Evolutionary conservation across 2,113 vertebrate species (phyloP), one percentile per base, ranked within the genome.

Genomic region (Equus przewalskii): DNA sequence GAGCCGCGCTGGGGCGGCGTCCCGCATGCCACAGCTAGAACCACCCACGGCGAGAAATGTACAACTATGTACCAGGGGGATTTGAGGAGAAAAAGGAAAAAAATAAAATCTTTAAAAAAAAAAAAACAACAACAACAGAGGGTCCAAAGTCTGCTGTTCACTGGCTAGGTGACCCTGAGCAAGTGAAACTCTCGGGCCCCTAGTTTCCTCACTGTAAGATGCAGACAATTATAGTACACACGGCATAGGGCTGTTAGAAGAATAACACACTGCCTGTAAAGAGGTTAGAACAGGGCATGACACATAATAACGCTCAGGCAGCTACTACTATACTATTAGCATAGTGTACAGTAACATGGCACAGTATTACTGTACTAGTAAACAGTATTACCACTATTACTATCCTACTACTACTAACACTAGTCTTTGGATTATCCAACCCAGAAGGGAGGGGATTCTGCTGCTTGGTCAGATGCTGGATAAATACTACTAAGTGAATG

Each of bases 401-500:
- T 49, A 11, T 49, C 7, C 11, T 49, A 49, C 49, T 49, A 49
- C 11, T 49, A 49, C 51, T 54, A 54, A 15, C 15, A 54, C 13
- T 15, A 54, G 51, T 15, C 51, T 54, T 54, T 54, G 51, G 54
- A 36, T 18, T 33, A 89, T 6, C 28, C 44, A 89, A 0, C 16
- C 11, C 44, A 94, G 75, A 65, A 91, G 58, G 41, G 30, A 85
- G 3, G 9, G 15, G 69, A 69, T 80, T 89, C 73, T 92, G 28
- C 28, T 80, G n/a, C 69, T 82, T 64, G 26, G 8, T 33, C 56
- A 44, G 36, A 84, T 82, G 58, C 9, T 75, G 26, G 28, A 22
- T 80, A 84, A 88, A 51, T 28, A 36, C 75, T 73, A 67, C 88
- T 49, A 30, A 82, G 69, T 81, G 92, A 91, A 67, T 82, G 22